Conservation (phyloP, 1,140 invertebrate species). For the Acyrthosiphon pisum region DNA sequence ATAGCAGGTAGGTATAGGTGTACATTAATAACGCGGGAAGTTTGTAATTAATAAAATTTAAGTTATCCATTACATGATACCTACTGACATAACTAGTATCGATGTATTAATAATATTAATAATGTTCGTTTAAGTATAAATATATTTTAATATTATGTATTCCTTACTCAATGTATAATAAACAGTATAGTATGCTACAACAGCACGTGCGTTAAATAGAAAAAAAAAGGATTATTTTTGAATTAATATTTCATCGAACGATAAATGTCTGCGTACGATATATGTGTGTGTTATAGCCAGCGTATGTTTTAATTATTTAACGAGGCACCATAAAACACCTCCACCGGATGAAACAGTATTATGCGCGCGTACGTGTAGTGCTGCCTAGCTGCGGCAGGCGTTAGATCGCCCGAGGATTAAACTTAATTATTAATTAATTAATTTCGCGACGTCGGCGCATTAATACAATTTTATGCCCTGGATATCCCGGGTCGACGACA, state of each 20-base stretch:
- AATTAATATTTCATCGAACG: not conserved
- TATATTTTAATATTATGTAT: not conserved
- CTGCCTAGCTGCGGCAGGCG: not conserved
- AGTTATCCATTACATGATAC: not conserved
- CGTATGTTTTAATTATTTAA: not conserved
- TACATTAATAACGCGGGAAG: not conserved
- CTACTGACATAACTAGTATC: not conserved
- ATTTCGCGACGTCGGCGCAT: not conserved
- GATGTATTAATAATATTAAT: too few relatives aligned
- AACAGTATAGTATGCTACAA: not conserved
- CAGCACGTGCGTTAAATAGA: not conserved
- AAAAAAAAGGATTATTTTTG: not conserved
- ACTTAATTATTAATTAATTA: slow-evolving; percentile 12
- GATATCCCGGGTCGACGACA: not conserved
- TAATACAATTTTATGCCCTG: not conserved
- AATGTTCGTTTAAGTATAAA: too few relatives aligned
- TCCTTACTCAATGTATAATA: not conserved
- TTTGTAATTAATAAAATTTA: not conserved
- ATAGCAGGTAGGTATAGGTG: not conserved
- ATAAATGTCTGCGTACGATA: not conserved
- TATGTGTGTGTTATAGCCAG: not conserved
- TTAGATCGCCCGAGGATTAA: not conserved
- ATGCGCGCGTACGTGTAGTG: not conserved
- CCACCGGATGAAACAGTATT: not conserved
- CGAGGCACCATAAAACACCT: not conserved